Evolutionary conservation across 2,113 vertebrate species (phyloP).

Genomic region (Antechinus stuartii): DNA sequence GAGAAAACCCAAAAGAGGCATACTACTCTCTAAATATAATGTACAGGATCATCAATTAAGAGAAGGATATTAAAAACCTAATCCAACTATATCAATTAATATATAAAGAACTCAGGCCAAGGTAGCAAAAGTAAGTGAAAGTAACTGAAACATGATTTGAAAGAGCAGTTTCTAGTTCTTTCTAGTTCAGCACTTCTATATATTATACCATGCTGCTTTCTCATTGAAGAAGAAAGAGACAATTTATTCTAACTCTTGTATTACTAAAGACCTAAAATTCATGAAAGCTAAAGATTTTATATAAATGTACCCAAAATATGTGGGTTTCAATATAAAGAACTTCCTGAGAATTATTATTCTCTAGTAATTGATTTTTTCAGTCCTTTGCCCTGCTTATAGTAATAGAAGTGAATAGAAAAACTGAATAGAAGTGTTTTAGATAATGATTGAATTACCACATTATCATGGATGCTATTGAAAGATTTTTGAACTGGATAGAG

Average conservation of each 20-base stretch:
- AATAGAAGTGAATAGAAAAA: too few species aligned
- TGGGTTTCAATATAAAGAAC: neutral
- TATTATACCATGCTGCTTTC: neutral
- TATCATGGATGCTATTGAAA: neutral
- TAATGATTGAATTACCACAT: neutral
- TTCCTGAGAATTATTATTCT: neutral
- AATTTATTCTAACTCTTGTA: neutral
- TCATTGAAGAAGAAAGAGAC: neutral
- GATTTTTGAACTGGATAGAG: neutral
- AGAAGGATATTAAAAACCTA: neutral
- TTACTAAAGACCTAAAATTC: neutral
- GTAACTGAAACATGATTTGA: neutral
- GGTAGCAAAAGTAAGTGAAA: neutral
- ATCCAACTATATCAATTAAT: too few species aligned
- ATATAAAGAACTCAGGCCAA: neutral
- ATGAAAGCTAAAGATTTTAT: neutral
- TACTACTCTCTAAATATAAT: too few species aligned
- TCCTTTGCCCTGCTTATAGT: neutral
- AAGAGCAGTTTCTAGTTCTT: neutral
- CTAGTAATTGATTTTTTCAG: neutral
- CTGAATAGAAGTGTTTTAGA: neutral
- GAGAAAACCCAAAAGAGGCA: too few species aligned
- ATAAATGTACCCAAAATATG: too few species aligned
- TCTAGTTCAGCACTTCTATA: slow-evolving; percentile 9
- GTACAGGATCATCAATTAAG: too few species aligned